phyloP scores from a whole-genome alignment of 2,797 vertebrate species.

The Sparidentex hasta region DNA sequence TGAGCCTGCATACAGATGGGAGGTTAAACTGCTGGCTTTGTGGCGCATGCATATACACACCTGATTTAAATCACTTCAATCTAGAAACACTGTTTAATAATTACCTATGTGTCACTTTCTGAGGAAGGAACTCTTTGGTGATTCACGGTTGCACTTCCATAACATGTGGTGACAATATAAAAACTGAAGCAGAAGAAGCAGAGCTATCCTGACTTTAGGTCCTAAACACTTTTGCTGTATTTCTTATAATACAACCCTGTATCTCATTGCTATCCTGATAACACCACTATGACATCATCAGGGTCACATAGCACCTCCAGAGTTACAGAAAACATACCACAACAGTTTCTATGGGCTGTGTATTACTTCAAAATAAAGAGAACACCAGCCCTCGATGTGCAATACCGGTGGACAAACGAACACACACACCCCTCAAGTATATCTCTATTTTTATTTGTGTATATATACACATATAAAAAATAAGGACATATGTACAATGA shows the following conservation, averaged over 20 bases:
- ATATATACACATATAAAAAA: conserved; percentile 91
- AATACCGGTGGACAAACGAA: conserved; percentile 14
- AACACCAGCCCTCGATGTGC: neutral
- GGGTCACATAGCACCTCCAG: neutral
- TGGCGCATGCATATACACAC: neutral
- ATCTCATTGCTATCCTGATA: neutral
- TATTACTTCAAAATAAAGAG: neutral
- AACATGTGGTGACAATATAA: neutral
- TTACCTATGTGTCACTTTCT: too few species aligned
- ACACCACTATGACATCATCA: conserved; percentile 1
- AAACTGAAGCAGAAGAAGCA: neutral
- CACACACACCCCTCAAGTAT: conserved; percentile 63
- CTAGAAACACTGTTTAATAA: neutral
- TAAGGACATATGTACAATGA: conserved; percentile 91
- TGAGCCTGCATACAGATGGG: neutral
- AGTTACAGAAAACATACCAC: neutral
- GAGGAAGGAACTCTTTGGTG: neutral
- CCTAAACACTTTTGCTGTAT: neutral
- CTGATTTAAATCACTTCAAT: neutral
- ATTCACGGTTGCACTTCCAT: neutral
- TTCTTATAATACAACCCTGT: conserved; percentile 9
- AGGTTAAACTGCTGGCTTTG: neutral
- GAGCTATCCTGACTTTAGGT: neutral
- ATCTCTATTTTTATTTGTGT: conserved; percentile 89
- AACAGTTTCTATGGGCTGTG: neutral